Conservation (phyloP, 2,888 invertebrate species). For the Notocelia uddmanniana region DNA sequence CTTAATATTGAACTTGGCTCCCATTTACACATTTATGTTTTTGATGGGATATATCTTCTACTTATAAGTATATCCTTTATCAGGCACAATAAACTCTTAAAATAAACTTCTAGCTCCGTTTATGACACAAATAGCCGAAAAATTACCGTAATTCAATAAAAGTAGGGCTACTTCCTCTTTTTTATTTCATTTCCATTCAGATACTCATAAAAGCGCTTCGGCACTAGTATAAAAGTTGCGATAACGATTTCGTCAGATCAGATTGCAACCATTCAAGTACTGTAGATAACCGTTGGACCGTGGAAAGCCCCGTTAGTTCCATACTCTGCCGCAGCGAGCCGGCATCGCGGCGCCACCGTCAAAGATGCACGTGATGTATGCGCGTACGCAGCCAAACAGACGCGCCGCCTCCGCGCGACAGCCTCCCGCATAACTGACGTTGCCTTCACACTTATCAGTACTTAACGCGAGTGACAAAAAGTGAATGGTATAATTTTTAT, state of each 20-base stretch:
- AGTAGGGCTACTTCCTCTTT: slow-evolving; percentile 12
- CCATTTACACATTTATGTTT: no score
- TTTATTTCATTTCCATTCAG: slow-evolving; percentile 26
- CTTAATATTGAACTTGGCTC: no score
- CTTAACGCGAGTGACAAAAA: slow-evolving; percentile 73
- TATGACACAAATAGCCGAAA: background rate
- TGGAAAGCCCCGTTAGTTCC: slow-evolving; percentile 76
- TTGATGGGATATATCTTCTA: no score
- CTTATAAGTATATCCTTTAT: background rate
- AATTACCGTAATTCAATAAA: slow-evolving; percentile 13
- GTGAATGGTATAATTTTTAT: slow-evolving; percentile 51
- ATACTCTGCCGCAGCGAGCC: slow-evolving; percentile 61
- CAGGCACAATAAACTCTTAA: background rate
- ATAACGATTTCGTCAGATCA: slow-evolving; percentile 48
- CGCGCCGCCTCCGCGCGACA: slow-evolving; percentile 76
- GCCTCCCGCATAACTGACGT: slow-evolving; percentile 75
- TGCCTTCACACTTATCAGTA: slow-evolving; percentile 64
- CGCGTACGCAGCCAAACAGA: slow-evolving; percentile 76
- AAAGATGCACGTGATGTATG: slow-evolving; percentile 77
- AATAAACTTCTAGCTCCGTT: background rate
- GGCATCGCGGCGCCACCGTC: slow-evolving; percentile 69
- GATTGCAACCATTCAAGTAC: slow-evolving; percentile 56
- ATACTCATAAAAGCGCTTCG: slow-evolving; percentile 42
- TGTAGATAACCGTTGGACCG: slow-evolving; percentile 65
- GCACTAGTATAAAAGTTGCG: slow-evolving; percentile 26